phyloP scores from a whole-genome alignment of 2,888 invertebrate species.

The Minunthozetes semirufus region DNA sequence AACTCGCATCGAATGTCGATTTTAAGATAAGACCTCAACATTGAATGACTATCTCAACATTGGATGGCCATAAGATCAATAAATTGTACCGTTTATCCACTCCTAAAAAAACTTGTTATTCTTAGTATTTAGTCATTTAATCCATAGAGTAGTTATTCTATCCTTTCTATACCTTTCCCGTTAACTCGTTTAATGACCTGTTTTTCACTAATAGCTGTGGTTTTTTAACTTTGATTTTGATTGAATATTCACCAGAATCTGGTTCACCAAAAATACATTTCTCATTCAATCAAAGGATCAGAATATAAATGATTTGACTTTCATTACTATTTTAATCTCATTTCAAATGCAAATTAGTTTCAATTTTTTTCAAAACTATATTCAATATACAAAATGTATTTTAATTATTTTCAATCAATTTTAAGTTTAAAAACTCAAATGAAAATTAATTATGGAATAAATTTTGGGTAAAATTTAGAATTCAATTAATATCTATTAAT shows the following conservation, averaged over 20 bases:
- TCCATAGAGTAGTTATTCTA: neutral
- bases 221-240: neutral
- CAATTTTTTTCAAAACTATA: neutral
- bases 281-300: neutral
- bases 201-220: neutral
- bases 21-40: neutral
- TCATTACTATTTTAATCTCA: neutral
- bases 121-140: neutral
- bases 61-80: neutral
- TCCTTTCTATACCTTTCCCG: neutral
- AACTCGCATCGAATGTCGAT: neutral
- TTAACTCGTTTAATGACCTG: neutral
- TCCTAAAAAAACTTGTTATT: neutral
- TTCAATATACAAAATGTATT: neutral
- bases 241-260: neutral
- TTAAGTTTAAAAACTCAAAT: no score
- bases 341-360: neutral
- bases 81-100: neutral
- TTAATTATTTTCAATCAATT: neutral
- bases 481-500: no score
- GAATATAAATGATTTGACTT: neutral
- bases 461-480: no score
- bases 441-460: no score
- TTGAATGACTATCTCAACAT: neutral
- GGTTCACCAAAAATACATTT: neutral